Percentiles rank a stretch among this genome's conserved stretches.
Conservation (phyloP, 23 tunicate species). For the Botrylloides violaceus region DNA sequence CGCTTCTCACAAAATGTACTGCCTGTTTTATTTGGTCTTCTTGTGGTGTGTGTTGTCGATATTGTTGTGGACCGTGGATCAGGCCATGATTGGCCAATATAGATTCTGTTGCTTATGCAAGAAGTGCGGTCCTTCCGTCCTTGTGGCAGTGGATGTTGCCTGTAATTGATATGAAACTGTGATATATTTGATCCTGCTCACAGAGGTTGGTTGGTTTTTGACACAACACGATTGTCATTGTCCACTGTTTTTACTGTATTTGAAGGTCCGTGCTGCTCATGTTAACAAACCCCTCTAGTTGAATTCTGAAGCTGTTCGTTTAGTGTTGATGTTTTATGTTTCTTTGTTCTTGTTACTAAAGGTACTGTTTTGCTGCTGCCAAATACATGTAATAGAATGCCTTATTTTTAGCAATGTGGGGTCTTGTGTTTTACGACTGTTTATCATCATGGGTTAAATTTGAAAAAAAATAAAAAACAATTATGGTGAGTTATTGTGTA, state of each 20-base stretch:
- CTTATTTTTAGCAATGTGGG: background rate
- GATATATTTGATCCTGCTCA: background rate
- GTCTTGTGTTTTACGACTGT: background rate
- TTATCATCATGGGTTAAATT: background rate
- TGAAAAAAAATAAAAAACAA: too few relatives aligned
- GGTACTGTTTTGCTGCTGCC: conserved; percentile 4
- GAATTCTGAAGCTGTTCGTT: conserved; percentile 3
- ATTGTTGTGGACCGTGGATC: too few relatives aligned
- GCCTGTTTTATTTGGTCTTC: background rate
- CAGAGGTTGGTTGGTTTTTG: background rate
- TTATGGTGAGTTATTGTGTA: too few relatives aligned
- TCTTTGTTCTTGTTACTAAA: background rate
- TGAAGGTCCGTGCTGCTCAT: background rate
- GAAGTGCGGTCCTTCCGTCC: background rate
- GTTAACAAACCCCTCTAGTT: background rate
- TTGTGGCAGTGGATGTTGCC: background rate
- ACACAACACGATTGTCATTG: background rate
- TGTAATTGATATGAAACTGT: conserved; percentile 1
- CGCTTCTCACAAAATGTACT: background rate
- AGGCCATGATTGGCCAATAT: background rate
- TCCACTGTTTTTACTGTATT: conserved; percentile 2
- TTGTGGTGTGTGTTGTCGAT: too few relatives aligned
- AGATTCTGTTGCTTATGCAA: background rate
- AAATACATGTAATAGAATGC: background rate
- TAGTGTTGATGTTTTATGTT: conserved; percentile 1